Evolutionary conservation across 1,140 invertebrate species (phyloP).

Genomic region (Drosophila azteca): DNA sequence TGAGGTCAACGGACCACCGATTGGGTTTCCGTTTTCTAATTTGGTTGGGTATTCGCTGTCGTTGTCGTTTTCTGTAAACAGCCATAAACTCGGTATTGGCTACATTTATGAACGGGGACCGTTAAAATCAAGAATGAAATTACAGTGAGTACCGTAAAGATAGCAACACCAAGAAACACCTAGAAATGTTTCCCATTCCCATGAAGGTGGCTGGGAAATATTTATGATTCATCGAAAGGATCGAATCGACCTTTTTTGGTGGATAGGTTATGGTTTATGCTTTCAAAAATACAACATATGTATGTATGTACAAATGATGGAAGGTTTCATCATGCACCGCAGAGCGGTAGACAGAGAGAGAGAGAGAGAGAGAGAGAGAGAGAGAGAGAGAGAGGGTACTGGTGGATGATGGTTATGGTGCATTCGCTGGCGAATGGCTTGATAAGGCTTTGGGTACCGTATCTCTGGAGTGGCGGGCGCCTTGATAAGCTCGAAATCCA

Average conservation of each 20-base stretch:
- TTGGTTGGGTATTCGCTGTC: not conserved
- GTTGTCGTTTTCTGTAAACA: slow-evolving; percentile 23
- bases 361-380: not conserved
- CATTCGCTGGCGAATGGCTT: not conserved
- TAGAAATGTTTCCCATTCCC: slow-evolving; percentile 15
- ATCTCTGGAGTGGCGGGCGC: slow-evolving; percentile 56
- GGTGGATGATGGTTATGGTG: not conserved
- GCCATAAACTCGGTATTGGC: slow-evolving; percentile 30
- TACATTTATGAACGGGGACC: slow-evolving; percentile 12
- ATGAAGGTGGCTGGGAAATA: slow-evolving; percentile 19
- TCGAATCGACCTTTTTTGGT: slow-evolving; percentile 1
- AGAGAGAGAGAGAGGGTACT: not conserved
- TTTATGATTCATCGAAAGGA: slow-evolving; percentile 19
- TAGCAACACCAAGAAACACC: slow-evolving; percentile 11
- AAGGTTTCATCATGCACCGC: slow-evolving; percentile 36
- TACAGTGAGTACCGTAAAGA: slow-evolving; percentile 18
- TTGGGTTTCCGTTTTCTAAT: not conserved
- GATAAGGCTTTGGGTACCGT: slow-evolving; percentile 20
- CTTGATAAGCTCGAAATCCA: slow-evolving; percentile 36
- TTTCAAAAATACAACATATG: not conserved
- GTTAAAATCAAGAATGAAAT: slow-evolving; percentile 37
- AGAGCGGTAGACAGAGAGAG: not conserved
- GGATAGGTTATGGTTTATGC: slow-evolving; percentile 38
- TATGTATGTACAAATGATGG: slow-evolving; percentile 12
- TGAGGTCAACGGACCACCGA: slow-evolving; percentile 38